Base-by-base conservation (phyloP, 2,797 vertebrate species). In the Myotis myotis region DNA sequence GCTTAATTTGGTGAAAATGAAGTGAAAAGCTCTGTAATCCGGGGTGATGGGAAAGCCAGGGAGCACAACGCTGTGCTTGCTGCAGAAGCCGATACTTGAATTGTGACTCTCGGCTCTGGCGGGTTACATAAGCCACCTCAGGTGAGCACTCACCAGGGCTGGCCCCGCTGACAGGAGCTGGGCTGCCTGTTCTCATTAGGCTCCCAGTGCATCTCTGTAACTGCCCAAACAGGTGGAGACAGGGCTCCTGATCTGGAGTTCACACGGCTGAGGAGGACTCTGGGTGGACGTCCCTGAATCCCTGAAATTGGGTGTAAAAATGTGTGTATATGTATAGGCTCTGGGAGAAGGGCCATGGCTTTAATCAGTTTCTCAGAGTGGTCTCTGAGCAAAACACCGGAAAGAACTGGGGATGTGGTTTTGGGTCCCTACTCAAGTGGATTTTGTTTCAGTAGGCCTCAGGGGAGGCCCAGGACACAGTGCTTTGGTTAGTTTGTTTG, bases 1-100 rank as follows among this genome's bases (percentile, higher is more conserved):
- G 97, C 94, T 97, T 98, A 98, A 98, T 98, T 97, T 33, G 8
- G 96, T 97, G 97, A 98, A 97, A 98, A 97, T 97, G 97, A 98
- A 96, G 96, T 87, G 89, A 96, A 97, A 95, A 84, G 93, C 66
- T 93, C 89, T 41, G 17, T 97, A 70, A 97, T 97, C 89, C 78
- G 85, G 78, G 84, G 64, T 96, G 89, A 98, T 97, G 87, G 93
- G 86, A 79, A 95, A 25, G 76, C 83, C 66, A 72, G 30, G 0
- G 0, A 96, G 68, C 74, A 70, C 25, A 25, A 33, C 84, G 55
- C 92, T 95, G 30, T 51, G 76, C 80, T 96, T 71, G 36, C 57
- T 95, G 60, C 75, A 89, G 57, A 75, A 93, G 80, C 62, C 95
- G 30, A 68, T 95, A 47, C 53, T 33, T 96, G 91, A 76, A 6